Conservation (phyloP, 2,113 vertebrate genomes). For the Corydoras sp. region DNA sequence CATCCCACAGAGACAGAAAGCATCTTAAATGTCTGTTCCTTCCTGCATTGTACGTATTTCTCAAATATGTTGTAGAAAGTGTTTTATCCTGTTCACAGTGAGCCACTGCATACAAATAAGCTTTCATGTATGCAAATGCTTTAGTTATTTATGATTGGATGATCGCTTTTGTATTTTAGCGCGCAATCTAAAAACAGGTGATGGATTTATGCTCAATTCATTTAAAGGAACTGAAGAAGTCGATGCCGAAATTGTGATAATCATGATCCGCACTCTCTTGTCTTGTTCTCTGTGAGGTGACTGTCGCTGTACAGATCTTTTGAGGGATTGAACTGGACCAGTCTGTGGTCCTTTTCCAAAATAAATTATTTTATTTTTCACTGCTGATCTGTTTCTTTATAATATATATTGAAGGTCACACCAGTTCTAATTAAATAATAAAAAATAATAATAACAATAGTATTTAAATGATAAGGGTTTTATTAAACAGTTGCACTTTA, state of each 20-base stretch:
- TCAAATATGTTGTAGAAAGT: conserved; percentile 50
- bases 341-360: conserved; percentile 56
- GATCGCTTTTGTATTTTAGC: conserved; percentile 29
- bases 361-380: conserved; percentile 71
- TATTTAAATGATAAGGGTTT: too few species aligned
- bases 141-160: conserved; percentile 32
- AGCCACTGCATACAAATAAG: conserved; percentile 40
- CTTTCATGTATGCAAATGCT: conserved; percentile 33
- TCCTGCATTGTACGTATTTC: conserved; percentile 39
- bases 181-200: too few species aligned
- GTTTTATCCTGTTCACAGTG: conserved; percentile 41
- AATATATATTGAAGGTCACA: background rate
- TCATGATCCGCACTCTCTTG: background rate
- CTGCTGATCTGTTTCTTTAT: conserved; percentile 32
- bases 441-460: too few species aligned
- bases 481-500: too few species aligned
- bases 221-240: background rate
- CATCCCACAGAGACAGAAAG: conserved; percentile 26
- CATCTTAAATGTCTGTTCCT: conserved; percentile 41
- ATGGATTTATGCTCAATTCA: conserved; percentile 16
- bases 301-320: conserved; percentile 55
- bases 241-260: too few species aligned
- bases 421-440: too few species aligned
- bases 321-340: conserved; percentile 51
- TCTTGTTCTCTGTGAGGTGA: conserved; percentile 56